Evolutionary conservation across 1,140 invertebrate species (phyloP), one percentile per base, ranked within the genome.

Genomic region (Drosophila virilis): DNA sequence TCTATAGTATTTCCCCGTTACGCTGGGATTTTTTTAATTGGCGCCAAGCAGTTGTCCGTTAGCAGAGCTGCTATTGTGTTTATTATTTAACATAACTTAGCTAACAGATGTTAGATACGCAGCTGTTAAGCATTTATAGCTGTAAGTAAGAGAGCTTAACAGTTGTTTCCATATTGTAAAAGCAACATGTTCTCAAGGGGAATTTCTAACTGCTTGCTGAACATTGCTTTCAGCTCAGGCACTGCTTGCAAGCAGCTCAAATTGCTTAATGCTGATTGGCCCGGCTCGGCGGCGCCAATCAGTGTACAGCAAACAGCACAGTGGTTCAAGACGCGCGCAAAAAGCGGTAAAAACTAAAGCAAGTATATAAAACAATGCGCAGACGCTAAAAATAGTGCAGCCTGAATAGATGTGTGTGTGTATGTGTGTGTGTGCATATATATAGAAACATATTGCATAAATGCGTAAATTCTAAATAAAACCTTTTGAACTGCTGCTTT

Each of bases 351-450:
- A 46, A 3, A 10, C 2, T 9, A 1, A 13, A 9, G 8, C 5
- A 45, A 33, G 51, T 54, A 54, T 10, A 54, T 54, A 54, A 54
- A 33, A 13, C n/a, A 54, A 13, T 35, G 42, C 57, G 57, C 57
- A 59, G 9, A 13, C 57, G 57, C 42, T 35, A 6, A 6, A 45
- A 46, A 17, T 8, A 52, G 32, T 13, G 33, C 33, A 15, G 9
- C 32, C 10, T 6, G 9, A 10, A n/a, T 52, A 52, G 7, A 32
- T 22, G 0, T n/a, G 10, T 35, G 6, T 51, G 1, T 51, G 32
- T 48, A 12, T 22, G 17, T 12, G 2, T 48, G 8, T 28, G 9
- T 22, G 2, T 15, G 38, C 32, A 7, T 43, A 43, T 12, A 22
- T 7, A 42, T n/a, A 12, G 8, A 28, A 51, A 32, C 22, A 43